Conservation (phyloP, 2,113 vertebrate species). For the Burhinus oedicnemus region DNA sequence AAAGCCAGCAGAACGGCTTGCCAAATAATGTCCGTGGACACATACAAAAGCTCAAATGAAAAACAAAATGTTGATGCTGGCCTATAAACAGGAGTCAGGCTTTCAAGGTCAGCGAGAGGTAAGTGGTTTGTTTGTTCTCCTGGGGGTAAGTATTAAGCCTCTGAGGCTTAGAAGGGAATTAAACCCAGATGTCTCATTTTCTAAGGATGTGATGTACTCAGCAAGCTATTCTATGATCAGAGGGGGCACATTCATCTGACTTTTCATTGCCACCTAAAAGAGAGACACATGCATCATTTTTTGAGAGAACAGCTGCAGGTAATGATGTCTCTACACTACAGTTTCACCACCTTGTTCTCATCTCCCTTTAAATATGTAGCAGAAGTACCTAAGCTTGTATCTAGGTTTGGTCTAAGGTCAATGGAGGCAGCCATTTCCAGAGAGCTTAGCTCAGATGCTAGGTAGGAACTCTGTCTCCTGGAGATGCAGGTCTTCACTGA, state of each 20-base stretch:
- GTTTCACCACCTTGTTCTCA: background rate
- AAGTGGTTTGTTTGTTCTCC: constrained; percentile 27
- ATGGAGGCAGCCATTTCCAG: background rate
- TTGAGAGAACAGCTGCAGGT: background rate
- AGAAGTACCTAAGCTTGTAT: background rate
- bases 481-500: background rate
- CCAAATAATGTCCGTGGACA: background rate
- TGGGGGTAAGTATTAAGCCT: constrained; percentile 3
- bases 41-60: background rate
- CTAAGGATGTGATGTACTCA: background rate
- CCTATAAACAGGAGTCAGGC: background rate
- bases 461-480: background rate
- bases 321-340: background rate
- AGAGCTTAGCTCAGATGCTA: background rate
- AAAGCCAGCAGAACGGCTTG: background rate
- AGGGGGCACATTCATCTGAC: background rate
- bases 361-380: background rate
- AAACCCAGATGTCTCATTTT: constrained; percentile 25
- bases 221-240: background rate
- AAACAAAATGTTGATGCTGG: constrained; percentile 1
- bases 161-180: constrained; percentile 27
- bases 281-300: background rate
- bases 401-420: background rate
- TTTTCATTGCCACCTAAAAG: background rate
- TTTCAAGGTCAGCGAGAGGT: background rate